Base-by-base conservation (phyloP, 2,797 vertebrate genomes). In the Harpagifer antarcticus region DNA sequence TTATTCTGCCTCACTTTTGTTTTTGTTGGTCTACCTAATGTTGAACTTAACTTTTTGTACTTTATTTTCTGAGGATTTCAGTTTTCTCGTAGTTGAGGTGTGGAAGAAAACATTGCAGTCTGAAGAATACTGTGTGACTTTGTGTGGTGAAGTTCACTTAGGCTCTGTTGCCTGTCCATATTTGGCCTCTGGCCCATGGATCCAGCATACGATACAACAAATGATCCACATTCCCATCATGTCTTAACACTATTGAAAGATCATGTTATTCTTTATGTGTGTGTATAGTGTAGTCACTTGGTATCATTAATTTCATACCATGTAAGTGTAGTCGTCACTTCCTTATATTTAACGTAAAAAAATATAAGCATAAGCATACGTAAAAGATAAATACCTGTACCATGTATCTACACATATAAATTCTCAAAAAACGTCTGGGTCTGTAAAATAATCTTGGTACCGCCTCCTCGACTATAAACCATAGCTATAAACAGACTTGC, bases 401-500 rank as follows among this genome's bases (percentile, higher is more conserved):
- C 4, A 17, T 43, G 1, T n/a, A 59, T 45, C 37, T 19, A 49
- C 12, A 20, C 19, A 65, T 20, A 40, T 50, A 48, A 66, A 59
- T 27, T 56, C 12, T 62, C 16, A 47, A 20, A 8, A 60, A 47
- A 8, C 47, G 3, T 40, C 20, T 33, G 45, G 2, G 1, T 11
- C 13, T 37, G 5, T 17, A 42, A 10, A 7, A 16, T 42, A 55
- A 53, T 42, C 31, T 59, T 42, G 17, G 10, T 63, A 44, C 15
- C 14, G 47, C 43, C 42, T 74, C 43, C 2, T 14, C 0, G 2
- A 52, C 23, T 40, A 62, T 56, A 48, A 81, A 76, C 49, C n/a
- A n/a, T n/a, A n/a, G n/a, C 23, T 40, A 62, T 56, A 48, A 81
- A 76, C 49, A 83, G 55, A 74, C 63, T 82, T 88, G 84, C 89